phyloP scores from a whole-genome alignment of 1,140 invertebrate species.

The Matsumurasca onukii region DNA sequence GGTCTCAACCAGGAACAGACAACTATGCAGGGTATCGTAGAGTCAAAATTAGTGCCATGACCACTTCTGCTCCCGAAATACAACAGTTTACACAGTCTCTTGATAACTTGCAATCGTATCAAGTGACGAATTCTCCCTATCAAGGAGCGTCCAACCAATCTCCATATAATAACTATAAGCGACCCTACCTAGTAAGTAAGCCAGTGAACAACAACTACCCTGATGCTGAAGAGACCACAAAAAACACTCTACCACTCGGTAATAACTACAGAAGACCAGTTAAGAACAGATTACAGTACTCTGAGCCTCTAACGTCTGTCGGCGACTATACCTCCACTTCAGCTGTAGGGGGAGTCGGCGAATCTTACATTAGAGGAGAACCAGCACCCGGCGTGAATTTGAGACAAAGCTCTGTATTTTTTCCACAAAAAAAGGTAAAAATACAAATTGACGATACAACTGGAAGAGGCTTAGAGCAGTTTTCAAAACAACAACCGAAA shows the following conservation, averaged over 20 bases:
- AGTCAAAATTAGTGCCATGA: slow-evolving; percentile 6
- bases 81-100: neutral
- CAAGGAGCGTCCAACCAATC: neutral
- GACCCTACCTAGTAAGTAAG: neutral
- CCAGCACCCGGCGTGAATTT: slow-evolving; percentile 15
- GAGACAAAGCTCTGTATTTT: slow-evolving; percentile 14
- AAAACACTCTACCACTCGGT: neutral
- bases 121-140: neutral
- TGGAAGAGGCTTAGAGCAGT: slow-evolving; percentile 11
- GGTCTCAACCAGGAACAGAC: neutral
- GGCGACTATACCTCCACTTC: neutral
- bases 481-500: slow-evolving; percentile 28
- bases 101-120: neutral
- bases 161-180: neutral
- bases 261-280: slow-evolving; percentile 16
- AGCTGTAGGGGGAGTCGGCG: neutral
- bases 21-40: slow-evolving; percentile 1
- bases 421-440: slow-evolving; percentile 18
- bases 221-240: slow-evolving; percentile 9
- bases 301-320: neutral
- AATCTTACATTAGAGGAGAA: neutral
- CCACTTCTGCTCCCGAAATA: neutral
- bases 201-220: neutral
- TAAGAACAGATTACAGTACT: slow-evolving; percentile 3
- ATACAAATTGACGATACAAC: slow-evolving; percentile 22